Percentiles rank a stretch among this genome's conserved stretches.
phyloP scores from a whole-genome alignment of 2,113 vertebrate species.

The Paralichthys olivaceus region DNA sequence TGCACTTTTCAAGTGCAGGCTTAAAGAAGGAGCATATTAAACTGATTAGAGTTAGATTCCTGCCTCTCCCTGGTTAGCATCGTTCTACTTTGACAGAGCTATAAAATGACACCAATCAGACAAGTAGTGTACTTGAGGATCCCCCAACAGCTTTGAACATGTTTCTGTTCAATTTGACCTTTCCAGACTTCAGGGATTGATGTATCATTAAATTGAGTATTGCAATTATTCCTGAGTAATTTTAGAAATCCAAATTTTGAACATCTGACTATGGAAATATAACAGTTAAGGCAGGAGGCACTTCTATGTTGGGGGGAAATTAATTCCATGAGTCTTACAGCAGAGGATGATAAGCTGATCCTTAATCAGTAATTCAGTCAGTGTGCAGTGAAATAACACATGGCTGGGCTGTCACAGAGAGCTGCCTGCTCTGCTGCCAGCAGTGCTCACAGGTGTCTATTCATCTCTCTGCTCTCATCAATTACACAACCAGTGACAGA shows the following conservation, averaged over 20 bases:
- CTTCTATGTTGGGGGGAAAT: slow-evolving; percentile 30
- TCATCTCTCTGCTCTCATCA: slow-evolving; percentile 71
- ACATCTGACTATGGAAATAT: slow-evolving; percentile 4
- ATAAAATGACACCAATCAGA: slow-evolving; percentile 51
- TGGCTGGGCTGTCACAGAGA: slow-evolving; percentile 62
- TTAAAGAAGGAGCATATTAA: slow-evolving; percentile 12
- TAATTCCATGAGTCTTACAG: slow-evolving; percentile 11
- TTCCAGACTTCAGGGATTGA: slow-evolving; percentile 26
- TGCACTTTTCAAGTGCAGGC: slow-evolving; percentile 1
- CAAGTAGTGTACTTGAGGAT: slow-evolving; percentile 33
- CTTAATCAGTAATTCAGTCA: slow-evolving; percentile 66
- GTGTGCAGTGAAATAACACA: slow-evolving; percentile 64
- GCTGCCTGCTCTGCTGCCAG: slow-evolving; percentile 59
- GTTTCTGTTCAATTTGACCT: slow-evolving; percentile 45
- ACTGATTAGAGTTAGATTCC: slow-evolving; percentile 15
- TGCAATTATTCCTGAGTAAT: slow-evolving; percentile 12
- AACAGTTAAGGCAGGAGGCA: slow-evolving; percentile 10
- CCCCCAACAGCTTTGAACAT: slow-evolving; percentile 5
- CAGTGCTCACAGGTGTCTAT: slow-evolving; percentile 70
- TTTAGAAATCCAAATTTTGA: neutral
- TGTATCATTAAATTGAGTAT: slow-evolving; percentile 2
- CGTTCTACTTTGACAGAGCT: slow-evolving; percentile 19
- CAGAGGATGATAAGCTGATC: slow-evolving; percentile 47
- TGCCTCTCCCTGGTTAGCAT: slow-evolving; percentile 18
- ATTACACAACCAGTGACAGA: slow-evolving; percentile 76